phyloP scores from a whole-genome alignment of 2,888 invertebrate genomes.

The Atherix ibis region DNA sequence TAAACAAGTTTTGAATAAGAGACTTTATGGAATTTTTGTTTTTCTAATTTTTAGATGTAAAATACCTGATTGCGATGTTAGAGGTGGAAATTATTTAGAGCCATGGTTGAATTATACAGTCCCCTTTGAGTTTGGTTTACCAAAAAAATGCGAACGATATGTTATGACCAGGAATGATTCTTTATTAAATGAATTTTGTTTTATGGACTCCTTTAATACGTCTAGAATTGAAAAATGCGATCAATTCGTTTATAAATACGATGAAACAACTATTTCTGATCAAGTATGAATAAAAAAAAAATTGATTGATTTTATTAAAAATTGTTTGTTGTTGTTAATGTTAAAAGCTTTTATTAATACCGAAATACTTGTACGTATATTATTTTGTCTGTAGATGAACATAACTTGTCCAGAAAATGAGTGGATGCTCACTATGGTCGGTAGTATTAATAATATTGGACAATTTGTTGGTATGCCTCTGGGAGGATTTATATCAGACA shows the following conservation, averaged over 20 bases:
- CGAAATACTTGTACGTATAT: too few species aligned
- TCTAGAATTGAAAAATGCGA: neutral
- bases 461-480: slow-evolving; percentile 56
- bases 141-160: neutral
- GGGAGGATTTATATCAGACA: slow-evolving; percentile 48
- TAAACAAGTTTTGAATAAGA: too few species aligned
- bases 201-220: neutral
- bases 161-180: neutral
- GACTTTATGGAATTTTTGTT: too few species aligned
- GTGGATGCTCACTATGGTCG: slow-evolving; percentile 59
- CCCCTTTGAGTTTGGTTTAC: neutral
- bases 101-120: neutral
- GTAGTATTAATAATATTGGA: slow-evolving; percentile 57
- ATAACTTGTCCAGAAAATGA: slow-evolving; percentile 45
- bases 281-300: neutral
- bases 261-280: neutral
- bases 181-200: neutral
- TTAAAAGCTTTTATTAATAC: too few species aligned
- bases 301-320: too few species aligned
- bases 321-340: too few species aligned
- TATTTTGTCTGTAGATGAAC: slow-evolving; percentile 39
- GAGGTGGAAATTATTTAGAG: neutral
- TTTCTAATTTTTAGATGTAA: neutral
- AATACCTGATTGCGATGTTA: neutral
- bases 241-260: neutral